A percentile compares a stretch with the other conserved stretches of the same genome.
phyloP scores from a whole-genome alignment of 2,797 vertebrate genomes.

The Salmo trutta region DNA sequence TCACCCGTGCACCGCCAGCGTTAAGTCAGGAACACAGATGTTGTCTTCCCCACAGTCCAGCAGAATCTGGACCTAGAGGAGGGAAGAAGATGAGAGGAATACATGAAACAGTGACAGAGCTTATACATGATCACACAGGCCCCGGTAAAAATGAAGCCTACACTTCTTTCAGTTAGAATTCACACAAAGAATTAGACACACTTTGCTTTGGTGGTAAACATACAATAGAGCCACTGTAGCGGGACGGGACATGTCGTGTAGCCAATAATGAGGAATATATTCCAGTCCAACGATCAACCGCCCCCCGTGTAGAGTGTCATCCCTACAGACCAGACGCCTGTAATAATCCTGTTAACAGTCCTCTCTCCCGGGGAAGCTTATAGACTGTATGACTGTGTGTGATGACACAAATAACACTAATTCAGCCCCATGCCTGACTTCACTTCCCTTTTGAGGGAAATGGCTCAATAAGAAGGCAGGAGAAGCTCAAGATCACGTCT shows the following conservation, averaged over 20 bases:
- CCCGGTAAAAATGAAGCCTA: neutral
- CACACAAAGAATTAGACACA: too few species aligned
- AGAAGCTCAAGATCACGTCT: neutral
- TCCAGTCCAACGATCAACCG: conserved; percentile 27
- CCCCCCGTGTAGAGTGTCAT: conserved; percentile 21
- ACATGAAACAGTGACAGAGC: neutral
- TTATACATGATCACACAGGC: neutral
- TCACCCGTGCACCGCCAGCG: conserved; percentile 87
- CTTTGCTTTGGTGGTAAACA: too few species aligned
- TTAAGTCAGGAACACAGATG: conserved; percentile 91
- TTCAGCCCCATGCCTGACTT: conserved; percentile 2
- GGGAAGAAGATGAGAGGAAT: conserved; percentile 1
- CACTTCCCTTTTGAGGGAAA: neutral
- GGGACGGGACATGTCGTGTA: conserved; percentile 50
- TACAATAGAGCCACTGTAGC: conserved; percentile 10
- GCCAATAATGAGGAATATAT: conserved; percentile 54
- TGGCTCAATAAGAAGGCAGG: neutral
- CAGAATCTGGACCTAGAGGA: conserved; percentile 86
- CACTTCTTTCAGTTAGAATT: too few species aligned
- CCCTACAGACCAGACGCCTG: conserved; percentile 33
- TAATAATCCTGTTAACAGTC: conserved; percentile 24
- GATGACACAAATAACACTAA: conserved; percentile 31
- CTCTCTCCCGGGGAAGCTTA: conserved; percentile 30
- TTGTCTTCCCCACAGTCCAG: conserved; percentile 94
- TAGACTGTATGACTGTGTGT: conserved; percentile 28